Evolutionary conservation across 2,888 invertebrate species (phyloP).

Genomic region (Orthosia incerta): DNA sequence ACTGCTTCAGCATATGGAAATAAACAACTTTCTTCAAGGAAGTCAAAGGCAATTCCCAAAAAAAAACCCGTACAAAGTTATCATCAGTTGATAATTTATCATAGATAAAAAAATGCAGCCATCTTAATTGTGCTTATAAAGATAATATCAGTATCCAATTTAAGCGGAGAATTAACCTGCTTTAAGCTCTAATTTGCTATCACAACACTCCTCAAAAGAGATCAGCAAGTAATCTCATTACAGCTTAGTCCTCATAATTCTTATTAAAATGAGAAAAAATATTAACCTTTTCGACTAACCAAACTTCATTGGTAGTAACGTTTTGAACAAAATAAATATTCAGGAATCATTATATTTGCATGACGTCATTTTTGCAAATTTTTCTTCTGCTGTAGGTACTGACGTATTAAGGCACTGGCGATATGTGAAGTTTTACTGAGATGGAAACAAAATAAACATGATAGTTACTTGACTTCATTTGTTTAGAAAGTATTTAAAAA

Average conservation of each 20-base stretch:
- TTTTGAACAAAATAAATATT: conserved; percentile 39
- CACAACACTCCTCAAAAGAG: background rate
- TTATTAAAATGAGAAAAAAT: background rate
- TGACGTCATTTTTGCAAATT: conserved; percentile 16
- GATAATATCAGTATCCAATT: background rate
- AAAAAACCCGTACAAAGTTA: too few relatives aligned
- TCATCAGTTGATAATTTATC: too few relatives aligned
- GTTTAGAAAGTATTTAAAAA: too few relatives aligned
- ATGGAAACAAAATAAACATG: background rate
- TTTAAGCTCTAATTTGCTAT: background rate
- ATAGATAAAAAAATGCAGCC: too few relatives aligned
- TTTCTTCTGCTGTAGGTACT: background rate
- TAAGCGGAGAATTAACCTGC: background rate
- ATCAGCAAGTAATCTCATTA: background rate
- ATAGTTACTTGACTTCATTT: background rate
- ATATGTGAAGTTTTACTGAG: background rate
- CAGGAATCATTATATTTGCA: conserved; percentile 13
- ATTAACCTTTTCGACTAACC: conserved; percentile 19
- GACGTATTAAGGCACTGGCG: background rate
- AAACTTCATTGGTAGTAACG: conserved; percentile 1
- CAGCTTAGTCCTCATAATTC: background rate
- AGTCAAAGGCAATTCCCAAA: too few relatives aligned
- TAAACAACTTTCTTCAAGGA: too few relatives aligned
- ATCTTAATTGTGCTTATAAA: too few relatives aligned
- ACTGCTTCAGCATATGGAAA: too few relatives aligned